These are phyloP conservation scores for Drosophila albomicans DNA, from an alignment of 1,140 invertebrate genomes.

Conservation along the genomic window DNA sequence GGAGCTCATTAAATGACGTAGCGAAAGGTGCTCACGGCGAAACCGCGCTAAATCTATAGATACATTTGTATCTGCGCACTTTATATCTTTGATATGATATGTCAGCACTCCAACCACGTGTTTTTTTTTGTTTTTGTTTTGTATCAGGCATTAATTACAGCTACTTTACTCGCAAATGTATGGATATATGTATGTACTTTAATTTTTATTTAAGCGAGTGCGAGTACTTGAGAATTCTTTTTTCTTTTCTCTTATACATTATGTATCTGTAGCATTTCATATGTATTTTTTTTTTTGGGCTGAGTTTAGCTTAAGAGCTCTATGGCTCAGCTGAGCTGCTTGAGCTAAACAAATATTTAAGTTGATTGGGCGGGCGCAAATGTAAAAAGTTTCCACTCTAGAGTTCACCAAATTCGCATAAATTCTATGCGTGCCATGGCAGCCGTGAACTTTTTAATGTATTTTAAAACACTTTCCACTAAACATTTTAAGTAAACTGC, in stretches of 20 bases:
- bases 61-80: slow-evolving; percentile 20
- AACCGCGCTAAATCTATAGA: slow-evolving; percentile 13
- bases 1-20: slow-evolving; percentile 74
- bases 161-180: neutral
- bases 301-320: slow-evolving; percentile 47
- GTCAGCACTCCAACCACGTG: neutral
- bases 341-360: slow-evolving; percentile 76
- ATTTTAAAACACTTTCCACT: slow-evolving; percentile 83
- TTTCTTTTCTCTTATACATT: slow-evolving; percentile 16
- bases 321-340: slow-evolving; percentile 47
- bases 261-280: neutral
- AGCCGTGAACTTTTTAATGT: slow-evolving; percentile 81
- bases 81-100: neutral
- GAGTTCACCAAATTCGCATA: slow-evolving; percentile 82
- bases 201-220: neutral
- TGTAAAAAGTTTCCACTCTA: slow-evolving; percentile 79
- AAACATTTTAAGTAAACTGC: slow-evolving; percentile 82
- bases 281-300: slow-evolving; percentile 16
- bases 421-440: slow-evolving; percentile 80
- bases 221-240: too few relatives aligned
- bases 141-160: slow-evolving; percentile 52
- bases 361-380: slow-evolving; percentile 76
- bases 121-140: neutral
- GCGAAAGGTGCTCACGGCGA: slow-evolving; percentile 40
- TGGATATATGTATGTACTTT: neutral